These are phyloP conservation scores for Paracyprichromis sp. DNA, from an alignment of 2,113 vertebrate species.

Conservation along the genomic window DNA sequence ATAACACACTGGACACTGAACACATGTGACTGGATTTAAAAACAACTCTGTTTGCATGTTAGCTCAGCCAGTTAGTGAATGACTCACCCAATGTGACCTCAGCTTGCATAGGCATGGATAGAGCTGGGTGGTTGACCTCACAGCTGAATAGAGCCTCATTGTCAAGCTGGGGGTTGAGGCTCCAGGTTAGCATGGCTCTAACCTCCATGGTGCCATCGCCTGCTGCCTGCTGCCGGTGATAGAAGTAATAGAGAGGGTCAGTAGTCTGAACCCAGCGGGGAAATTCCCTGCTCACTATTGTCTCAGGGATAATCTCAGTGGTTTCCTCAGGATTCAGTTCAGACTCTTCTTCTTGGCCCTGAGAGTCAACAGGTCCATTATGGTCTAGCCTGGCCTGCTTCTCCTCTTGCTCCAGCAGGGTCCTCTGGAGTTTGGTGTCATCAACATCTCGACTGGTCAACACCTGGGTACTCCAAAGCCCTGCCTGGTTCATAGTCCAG, in stretches of 20 bases:
- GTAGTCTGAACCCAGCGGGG: constrained; percentile 85
- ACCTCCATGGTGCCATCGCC: constrained; percentile 85
- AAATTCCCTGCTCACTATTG: constrained; percentile 88
- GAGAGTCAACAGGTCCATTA: neutral
- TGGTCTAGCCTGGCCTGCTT: constrained; percentile 33
- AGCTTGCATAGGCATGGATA: constrained; percentile 94
- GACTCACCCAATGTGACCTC: constrained; percentile 88
- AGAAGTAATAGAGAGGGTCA: constrained; percentile 84
- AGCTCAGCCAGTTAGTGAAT: neutral
- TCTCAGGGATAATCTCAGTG: constrained; percentile 80
- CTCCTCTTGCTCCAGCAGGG: constrained; percentile 60
- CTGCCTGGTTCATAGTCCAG: constrained; percentile 12
- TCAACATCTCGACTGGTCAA: constrained; percentile 79
- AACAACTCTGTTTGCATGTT: neutral
- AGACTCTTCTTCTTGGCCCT: constrained; percentile 19
- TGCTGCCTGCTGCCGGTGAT: constrained; percentile 71
- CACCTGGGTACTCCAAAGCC: constrained; percentile 60
- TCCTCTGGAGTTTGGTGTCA: constrained; percentile 83
- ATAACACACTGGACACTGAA: neutral
- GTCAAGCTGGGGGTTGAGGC: constrained; percentile 89
- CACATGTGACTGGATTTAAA: neutral
- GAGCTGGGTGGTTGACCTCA: constrained; percentile 89
- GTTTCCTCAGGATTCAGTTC: constrained; percentile 45
- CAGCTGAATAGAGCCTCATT: constrained; percentile 94
- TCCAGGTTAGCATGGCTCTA: constrained; percentile 86